Percentiles rank a stretch among this genome's conserved stretches.
Evolutionary conservation across 2,888 invertebrate species (phyloP).

Genomic region (Drosophila parthenogenetica): DNA sequence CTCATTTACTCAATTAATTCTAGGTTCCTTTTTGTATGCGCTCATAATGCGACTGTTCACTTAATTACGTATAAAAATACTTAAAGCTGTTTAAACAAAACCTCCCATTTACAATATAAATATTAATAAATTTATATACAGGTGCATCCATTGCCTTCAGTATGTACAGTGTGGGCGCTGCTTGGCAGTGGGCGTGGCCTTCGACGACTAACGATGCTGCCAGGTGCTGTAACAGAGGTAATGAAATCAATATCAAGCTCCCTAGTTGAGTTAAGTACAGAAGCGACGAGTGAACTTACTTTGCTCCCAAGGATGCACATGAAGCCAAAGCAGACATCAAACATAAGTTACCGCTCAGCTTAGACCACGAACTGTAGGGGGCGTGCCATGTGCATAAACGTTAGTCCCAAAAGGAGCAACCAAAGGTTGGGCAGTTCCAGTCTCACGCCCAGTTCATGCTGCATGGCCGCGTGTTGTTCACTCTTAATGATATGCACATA

Average conservation of each 20-base stretch:
- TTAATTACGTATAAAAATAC: slow-evolving; percentile 80
- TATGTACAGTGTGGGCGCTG: slow-evolving; percentile 17
- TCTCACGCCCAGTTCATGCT: slow-evolving; percentile 84
- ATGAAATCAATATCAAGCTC: slow-evolving; percentile 49
- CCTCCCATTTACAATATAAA: slow-evolving; percentile 58
- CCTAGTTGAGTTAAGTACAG: slow-evolving; percentile 10
- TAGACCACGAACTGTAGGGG: slow-evolving; percentile 45
- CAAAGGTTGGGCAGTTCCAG: slow-evolving; percentile 75
- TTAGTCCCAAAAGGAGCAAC: slow-evolving; percentile 75
- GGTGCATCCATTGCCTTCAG: slow-evolving; percentile 24
- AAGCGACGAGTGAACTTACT: slow-evolving; percentile 43
- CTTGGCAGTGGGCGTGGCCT: slow-evolving; percentile 29
- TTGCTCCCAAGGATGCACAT: slow-evolving; percentile 10
- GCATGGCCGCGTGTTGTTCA: slow-evolving; percentile 89
- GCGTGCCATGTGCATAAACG: slow-evolving; percentile 52
- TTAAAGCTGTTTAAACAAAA: slow-evolving; percentile 70
- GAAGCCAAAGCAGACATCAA: slow-evolving; percentile 60
- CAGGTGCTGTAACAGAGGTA: slow-evolving; percentile 33
- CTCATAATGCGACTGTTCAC: slow-evolving; percentile 45
- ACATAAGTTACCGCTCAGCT: slow-evolving; percentile 67
- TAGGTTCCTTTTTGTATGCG: slow-evolving; percentile 9
- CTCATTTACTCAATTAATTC: slow-evolving; percentile 26
- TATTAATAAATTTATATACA: slow-evolving; percentile 59
- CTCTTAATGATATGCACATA: slow-evolving; percentile 94
- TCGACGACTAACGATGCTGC: slow-evolving; percentile 4